Conservation (phyloP, 30 jellyfish, hydroid and myxozoan species). For the Cassiopea andromeda region DNA sequence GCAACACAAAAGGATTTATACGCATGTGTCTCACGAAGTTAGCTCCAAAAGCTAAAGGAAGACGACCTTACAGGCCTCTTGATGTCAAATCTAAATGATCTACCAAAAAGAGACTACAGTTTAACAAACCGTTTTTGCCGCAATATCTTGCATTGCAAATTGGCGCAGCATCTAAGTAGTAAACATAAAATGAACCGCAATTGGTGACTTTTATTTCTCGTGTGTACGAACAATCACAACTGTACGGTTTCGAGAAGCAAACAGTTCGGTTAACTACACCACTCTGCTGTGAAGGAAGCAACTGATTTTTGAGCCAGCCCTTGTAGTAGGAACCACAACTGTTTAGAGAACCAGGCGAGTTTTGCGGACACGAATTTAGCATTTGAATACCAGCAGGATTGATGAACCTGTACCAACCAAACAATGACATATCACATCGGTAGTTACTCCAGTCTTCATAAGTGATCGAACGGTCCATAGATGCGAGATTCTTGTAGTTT, state of each 20-base stretch:
- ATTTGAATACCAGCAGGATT: slow-evolving; percentile 41
- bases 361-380: slow-evolving; percentile 41
- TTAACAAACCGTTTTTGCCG: slow-evolving; percentile 29
- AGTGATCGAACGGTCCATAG: slow-evolving; percentile 5
- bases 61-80: too few relatives aligned
- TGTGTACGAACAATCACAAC: slow-evolving; percentile 31
- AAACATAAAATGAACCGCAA: slow-evolving; percentile 54
- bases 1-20: too few relatives aligned
- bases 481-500: neutral
- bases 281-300: slow-evolving; percentile 17
- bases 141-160: slow-evolving; percentile 56
- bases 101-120: too few relatives aligned
- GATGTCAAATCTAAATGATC: too few relatives aligned
- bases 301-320: slow-evolving; percentile 53
- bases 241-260: slow-evolving; percentile 50
- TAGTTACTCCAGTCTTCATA: slow-evolving; percentile 46
- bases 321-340: slow-evolving; percentile 57
- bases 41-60: too few relatives aligned
- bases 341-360: neutral
- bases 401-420: slow-evolving; percentile 70
- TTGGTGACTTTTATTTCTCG: slow-evolving; percentile 8
- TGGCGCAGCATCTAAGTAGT: slow-evolving; percentile 54
- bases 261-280: slow-evolving; percentile 33
- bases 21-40: too few relatives aligned
- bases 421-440: slow-evolving; percentile 25